phyloP scores from a whole-genome alignment of 2,888 invertebrate species.

The Embidobia sp. region DNA sequence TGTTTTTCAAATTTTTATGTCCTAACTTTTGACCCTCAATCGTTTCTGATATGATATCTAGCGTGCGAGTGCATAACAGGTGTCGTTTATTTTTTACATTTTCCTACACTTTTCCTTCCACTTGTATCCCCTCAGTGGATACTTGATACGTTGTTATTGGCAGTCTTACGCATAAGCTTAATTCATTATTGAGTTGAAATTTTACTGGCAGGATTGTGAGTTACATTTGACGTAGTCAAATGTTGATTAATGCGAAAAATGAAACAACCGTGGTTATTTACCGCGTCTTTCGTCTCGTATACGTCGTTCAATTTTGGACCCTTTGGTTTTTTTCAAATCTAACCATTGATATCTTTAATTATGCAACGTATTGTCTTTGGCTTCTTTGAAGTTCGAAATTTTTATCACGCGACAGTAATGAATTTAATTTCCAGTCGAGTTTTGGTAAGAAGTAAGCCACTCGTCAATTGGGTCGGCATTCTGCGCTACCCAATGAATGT shows the following conservation, averaged over 20 bases:
- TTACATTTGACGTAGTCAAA: slow-evolving; percentile 5
- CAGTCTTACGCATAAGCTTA: slow-evolving; percentile 43
- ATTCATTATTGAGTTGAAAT: not conserved
- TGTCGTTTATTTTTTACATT: slow-evolving; percentile 50
- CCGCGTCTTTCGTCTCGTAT: slow-evolving; percentile 24
- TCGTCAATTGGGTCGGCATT: slow-evolving; percentile 83
- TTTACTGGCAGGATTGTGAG: slow-evolving; percentile 54
- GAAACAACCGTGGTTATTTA: slow-evolving; percentile 2
- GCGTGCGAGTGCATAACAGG: slow-evolving; percentile 63
- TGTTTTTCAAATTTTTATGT: not conserved
- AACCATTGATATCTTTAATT: slow-evolving; percentile 1
- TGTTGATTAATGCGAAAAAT: too few species aligned
- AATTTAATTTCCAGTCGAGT: slow-evolving; percentile 65
- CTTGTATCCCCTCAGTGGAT: not conserved
- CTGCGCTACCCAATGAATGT: slow-evolving; percentile 89
- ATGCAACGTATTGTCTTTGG: slow-evolving; percentile 42
- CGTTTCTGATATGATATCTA: slow-evolving; percentile 59
- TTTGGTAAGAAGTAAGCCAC: slow-evolving; percentile 82
- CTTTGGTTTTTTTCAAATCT: not conserved
- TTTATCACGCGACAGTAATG: slow-evolving; percentile 7
- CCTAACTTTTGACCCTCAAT: not conserved
- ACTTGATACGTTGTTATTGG: slow-evolving; percentile 42
- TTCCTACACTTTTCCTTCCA: slow-evolving; percentile 10
- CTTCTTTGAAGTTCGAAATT: not conserved
- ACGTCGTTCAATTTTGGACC: slow-evolving; percentile 37